A percentile compares a stretch with the other conserved stretches of the same genome.
Conservation (phyloP, 1,140 invertebrate genomes). For the Anoplolepis gracilipes region DNA sequence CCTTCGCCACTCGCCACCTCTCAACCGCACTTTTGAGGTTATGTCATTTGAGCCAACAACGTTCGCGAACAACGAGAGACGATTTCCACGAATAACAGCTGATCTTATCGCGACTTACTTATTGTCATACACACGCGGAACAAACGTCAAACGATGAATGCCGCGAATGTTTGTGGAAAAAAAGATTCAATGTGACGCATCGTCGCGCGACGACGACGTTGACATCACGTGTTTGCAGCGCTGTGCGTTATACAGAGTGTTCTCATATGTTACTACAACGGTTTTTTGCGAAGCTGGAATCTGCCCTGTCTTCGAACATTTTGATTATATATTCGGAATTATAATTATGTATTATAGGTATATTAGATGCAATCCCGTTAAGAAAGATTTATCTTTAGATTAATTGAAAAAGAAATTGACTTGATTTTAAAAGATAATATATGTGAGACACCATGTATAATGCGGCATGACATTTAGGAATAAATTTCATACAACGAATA, state of each 20-base stretch:
- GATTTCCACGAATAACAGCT: not conserved
- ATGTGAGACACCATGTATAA: not conserved
- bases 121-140: not conserved
- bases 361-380: not conserved
- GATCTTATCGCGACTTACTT: not conserved
- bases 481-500: not conserved
- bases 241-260: slow-evolving; percentile 1
- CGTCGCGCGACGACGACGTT: not conserved
- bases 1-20: not conserved
- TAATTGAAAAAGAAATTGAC: not conserved
- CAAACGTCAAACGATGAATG: not conserved
- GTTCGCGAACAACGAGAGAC: not conserved
- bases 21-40: slow-evolving; percentile 27
- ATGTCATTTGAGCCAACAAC: not conserved
- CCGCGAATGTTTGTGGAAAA: not conserved
- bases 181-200: not conserved
- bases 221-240: slow-evolving; percentile 16
- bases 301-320: not conserved
- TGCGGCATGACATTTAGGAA: not conserved
- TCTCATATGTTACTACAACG: not conserved
- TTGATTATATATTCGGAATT: not conserved
- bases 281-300: not conserved
- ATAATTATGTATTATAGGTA: not conserved
- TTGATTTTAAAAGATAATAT: not conserved
- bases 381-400: not conserved